Conservation (phyloP, 2,797 vertebrate species). For the Tenualosa thibaudeaui region DNA sequence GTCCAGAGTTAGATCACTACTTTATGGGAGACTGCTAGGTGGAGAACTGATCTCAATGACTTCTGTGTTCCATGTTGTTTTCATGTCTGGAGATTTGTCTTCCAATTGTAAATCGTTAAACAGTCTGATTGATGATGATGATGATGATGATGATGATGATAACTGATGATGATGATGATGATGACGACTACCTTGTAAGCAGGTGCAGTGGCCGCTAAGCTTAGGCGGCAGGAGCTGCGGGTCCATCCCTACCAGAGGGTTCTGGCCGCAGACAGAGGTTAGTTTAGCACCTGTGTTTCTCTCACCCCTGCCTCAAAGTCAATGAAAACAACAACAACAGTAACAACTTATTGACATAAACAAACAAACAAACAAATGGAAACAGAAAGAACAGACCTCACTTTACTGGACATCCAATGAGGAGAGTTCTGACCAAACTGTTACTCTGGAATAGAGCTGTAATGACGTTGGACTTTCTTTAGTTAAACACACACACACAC, state of each 20-base stretch:
- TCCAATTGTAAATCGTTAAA: background rate
- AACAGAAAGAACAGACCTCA: slow-evolving; percentile 38
- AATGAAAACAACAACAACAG: background rate
- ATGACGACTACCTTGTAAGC: slow-evolving; percentile 88
- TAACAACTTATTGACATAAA: background rate
- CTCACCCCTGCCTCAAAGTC: background rate
- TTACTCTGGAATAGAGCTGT: background rate
- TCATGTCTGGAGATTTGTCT: slow-evolving; percentile 28
- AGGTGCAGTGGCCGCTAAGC: slow-evolving; percentile 93
- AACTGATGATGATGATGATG: slow-evolving; percentile 71
- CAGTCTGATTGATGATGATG: background rate
- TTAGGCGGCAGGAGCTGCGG: slow-evolving; percentile 90
- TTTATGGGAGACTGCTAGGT: slow-evolving; percentile 58
- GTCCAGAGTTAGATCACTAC: background rate
- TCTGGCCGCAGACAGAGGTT: slow-evolving; percentile 92
- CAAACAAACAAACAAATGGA: slow-evolving; percentile 18
- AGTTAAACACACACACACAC: background rate
- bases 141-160: slow-evolving; percentile 68
- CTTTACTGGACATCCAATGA: slow-evolving; percentile 24
- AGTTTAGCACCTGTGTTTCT: slow-evolving; percentile 82
- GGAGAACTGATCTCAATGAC: slow-evolving; percentile 59
- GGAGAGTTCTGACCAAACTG: slow-evolving; percentile 2
- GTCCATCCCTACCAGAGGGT: slow-evolving; percentile 95
- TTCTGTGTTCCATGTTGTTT: background rate
- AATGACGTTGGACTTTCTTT: slow-evolving; percentile 1